Percentiles rank a stretch among this genome's conserved stretches.
phyloP scores from a whole-genome alignment of 2,113 vertebrate species.

The Toxostoma redivivum region DNA sequence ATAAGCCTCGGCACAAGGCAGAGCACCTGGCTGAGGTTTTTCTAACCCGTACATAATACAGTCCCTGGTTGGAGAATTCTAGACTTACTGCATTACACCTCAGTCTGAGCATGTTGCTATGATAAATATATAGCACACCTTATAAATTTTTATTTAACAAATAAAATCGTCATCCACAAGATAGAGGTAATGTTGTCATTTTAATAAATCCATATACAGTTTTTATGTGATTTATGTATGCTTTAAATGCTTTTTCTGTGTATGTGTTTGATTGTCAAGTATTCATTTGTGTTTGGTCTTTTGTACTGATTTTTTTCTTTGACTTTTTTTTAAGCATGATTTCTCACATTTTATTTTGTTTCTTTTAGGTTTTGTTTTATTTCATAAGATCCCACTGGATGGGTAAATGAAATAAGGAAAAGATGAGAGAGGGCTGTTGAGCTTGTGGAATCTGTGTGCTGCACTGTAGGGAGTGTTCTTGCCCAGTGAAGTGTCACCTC shows the following conservation, averaged over 20 bases:
- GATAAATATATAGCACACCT: neutral
- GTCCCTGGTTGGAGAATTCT: neutral
- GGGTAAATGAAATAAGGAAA: conserved; percentile 81
- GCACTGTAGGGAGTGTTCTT: conserved; percentile 70
- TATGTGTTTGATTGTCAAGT: conserved; percentile 45
- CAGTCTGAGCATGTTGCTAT: neutral
- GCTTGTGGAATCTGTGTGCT: conserved; percentile 72
- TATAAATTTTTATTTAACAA: neutral
- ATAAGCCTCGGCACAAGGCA: neutral
- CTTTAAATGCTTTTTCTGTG: conserved; percentile 54
- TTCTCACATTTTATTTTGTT: conserved; percentile 85
- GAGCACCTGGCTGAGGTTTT: neutral
- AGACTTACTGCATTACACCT: neutral
- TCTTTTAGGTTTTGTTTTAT: conserved; percentile 97
- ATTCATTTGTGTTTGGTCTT: conserved; percentile 56
- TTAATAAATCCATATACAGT: neutral
- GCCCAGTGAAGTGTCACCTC: conserved; percentile 56
- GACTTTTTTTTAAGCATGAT: conserved; percentile 63
- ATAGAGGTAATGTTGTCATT: neutral
- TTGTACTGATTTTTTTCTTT: conserved; percentile 66
- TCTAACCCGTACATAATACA: neutral
- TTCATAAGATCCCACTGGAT: conserved; percentile 95
- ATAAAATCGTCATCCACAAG: neutral
- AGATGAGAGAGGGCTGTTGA: conserved; percentile 75
- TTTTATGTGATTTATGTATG: conserved; percentile 37